Conservation (phyloP, 2,113 vertebrate species). For the Zosterops pallidus region DNA sequence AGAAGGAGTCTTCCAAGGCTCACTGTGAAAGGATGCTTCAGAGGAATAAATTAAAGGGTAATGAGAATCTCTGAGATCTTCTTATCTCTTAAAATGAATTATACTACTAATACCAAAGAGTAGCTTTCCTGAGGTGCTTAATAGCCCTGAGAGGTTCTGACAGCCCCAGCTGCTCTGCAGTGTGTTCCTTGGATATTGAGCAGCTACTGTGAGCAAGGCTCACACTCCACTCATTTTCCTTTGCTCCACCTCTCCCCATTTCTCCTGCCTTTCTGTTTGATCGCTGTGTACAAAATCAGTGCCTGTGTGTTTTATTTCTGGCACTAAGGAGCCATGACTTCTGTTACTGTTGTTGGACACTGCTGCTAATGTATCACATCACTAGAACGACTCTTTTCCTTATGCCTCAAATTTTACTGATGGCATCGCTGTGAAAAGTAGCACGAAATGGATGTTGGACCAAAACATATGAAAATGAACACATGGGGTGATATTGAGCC, state of each 20-base stretch:
- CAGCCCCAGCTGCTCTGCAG: not conserved
- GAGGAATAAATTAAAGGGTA: not conserved
- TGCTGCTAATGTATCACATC: not conserved
- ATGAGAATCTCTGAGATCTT: not conserved
- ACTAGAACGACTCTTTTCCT: not conserved
- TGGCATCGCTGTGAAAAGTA: not conserved
- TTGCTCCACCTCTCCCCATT: not conserved
- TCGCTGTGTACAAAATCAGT: not conserved
- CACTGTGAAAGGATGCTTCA: not conserved
- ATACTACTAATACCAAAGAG: not conserved
- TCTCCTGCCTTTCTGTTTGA: not conserved
- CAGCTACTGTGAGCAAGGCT: not conserved
- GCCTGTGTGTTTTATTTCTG: not conserved
- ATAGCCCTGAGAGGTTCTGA: not conserved
- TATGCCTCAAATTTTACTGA: not conserved
- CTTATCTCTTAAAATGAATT: not conserved
- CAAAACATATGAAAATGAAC: not conserved
- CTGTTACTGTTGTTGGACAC: not conserved
- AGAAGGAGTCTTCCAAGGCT: not conserved
- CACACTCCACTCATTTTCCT: not conserved
- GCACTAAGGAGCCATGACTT: not conserved
- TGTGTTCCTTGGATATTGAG: not conserved
- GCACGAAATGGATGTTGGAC: not conserved
- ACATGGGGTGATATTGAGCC: not conserved
- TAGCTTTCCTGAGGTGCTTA: not conserved